Percentiles rank a stretch among this genome's conserved stretches.
These are phyloP conservation scores for Chrysotoxum bicinctum DNA, from an alignment of 2,888 invertebrate species.

Conservation along the genomic window DNA sequence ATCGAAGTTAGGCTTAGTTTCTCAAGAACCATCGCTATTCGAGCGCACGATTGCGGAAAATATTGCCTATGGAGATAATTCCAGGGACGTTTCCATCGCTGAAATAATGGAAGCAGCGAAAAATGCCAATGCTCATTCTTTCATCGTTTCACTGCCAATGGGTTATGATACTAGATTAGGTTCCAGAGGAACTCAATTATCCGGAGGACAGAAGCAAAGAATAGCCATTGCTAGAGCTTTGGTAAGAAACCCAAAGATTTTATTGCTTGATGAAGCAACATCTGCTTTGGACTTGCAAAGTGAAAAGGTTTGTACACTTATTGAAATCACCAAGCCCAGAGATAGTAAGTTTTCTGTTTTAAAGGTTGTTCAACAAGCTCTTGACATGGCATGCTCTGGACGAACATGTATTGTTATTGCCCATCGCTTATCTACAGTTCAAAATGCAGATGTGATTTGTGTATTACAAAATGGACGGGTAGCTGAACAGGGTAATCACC, in stretches of 20 bases:
- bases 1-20: slow-evolving; percentile 90
- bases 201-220: slow-evolving; percentile 94
- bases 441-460: slow-evolving; percentile 92
- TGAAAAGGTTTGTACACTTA: slow-evolving; percentile 84
- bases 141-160: slow-evolving; percentile 88
- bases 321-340: neutral
- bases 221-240: slow-evolving; percentile 92
- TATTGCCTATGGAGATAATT: slow-evolving; percentile 93
- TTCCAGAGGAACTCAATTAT: slow-evolving; percentile 89
- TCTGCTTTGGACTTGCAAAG: slow-evolving; percentile 90
- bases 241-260: slow-evolving; percentile 88
- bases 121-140: slow-evolving; percentile 90
- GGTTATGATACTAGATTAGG: slow-evolving; percentile 90
- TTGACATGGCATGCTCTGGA: slow-evolving; percentile 90
- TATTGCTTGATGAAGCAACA: slow-evolving; percentile 89
- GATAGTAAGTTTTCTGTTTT: neutral
- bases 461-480: slow-evolving; percentile 90
- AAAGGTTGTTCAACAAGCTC: slow-evolving; percentile 89
- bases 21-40: slow-evolving; percentile 93
- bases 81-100: slow-evolving; percentile 85
- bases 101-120: slow-evolving; percentile 89
- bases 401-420: slow-evolving; percentile 94
- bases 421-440: slow-evolving; percentile 91
- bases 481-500: slow-evolving; percentile 90
- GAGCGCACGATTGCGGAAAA: slow-evolving; percentile 92